Evolutionary conservation across 1,140 invertebrate species (phyloP), one percentile per base, ranked within the genome.

Genomic region (Bemisia tabaci): DNA sequence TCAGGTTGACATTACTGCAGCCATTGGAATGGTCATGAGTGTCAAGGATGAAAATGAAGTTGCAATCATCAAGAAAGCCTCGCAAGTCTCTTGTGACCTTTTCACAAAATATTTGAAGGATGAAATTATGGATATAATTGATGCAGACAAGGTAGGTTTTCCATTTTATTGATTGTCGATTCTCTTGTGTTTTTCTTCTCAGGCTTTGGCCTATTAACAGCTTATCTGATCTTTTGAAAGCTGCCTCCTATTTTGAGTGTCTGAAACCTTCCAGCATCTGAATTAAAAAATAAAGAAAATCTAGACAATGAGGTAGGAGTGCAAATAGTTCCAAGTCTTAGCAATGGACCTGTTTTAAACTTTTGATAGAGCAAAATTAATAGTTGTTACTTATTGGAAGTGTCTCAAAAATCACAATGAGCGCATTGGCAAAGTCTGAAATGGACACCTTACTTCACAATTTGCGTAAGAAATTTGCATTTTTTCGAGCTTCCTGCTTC

Each of bases 41-140:
- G 86, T 92, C 0, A 99, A 99, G 80, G 96, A 99, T 79, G 95
- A 98, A 68, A 75, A 84, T 1, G 97, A 99, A 80, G 80, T 99
- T 27, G 84, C 87, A 25, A 88, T 89, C n/a, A 87, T 98, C 60
- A 97, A 94, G 77, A 96, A 95, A 81, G 95, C 97, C 0, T 93
- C 89, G 72, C 79, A 92, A 72, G 91, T 95, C 5, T 93, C 95
- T 26, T 89, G 92, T 62, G 95, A 98, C 80, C 85, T 99, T 2
- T 99, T 96, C 76, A 91, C 86, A 26, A 98, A 98, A 75, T 97
- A 95, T 80, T 82, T 99, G 9, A 95, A 95, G 78, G 92, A 97
- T 79, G 92, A 98, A 79, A 92, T 99, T 66, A 97, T 98, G 88
- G 94, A 97, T 77, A 95, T 98, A 71, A 96, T 99, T 74, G 97